These are phyloP conservation scores for Pedetes capensis DNA, from an alignment of 2,113 vertebrate genomes.

Conservation along the genomic window DNA sequence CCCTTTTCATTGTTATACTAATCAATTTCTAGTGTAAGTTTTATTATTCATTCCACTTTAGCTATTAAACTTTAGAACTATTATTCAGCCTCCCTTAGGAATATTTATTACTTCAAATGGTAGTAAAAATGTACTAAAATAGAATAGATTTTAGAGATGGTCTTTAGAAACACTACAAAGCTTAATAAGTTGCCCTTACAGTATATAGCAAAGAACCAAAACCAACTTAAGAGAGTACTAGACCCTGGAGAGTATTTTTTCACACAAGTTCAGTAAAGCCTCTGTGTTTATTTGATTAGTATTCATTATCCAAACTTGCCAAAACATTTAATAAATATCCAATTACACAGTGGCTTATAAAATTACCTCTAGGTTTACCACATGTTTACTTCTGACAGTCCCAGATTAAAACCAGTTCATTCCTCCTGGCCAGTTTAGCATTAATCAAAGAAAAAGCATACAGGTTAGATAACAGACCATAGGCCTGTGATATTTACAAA, in stretches of 20 bases:
- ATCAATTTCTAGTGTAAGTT: background rate
- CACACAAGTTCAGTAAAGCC: background rate
- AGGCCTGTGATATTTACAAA: background rate
- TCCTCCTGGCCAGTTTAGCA: background rate
- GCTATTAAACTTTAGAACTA: background rate
- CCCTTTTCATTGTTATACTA: background rate
- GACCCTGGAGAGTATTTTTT: background rate
- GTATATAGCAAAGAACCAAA: background rate
- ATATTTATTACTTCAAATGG: constrained; percentile 33
- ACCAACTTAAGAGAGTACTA: background rate
- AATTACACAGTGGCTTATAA: background rate
- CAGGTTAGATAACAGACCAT: background rate
- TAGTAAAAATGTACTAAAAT: constrained; percentile 36
- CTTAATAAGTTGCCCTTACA: background rate
- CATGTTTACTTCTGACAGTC: background rate
- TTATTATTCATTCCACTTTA: background rate
- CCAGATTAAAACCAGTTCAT: background rate
- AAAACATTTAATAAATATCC: background rate
- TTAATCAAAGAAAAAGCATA: background rate
- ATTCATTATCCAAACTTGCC: background rate
- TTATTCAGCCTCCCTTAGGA: background rate
- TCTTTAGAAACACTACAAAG: constrained; percentile 28
- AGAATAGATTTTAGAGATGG: constrained; percentile 9
- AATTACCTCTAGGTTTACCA: background rate
- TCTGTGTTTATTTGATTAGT: constrained; percentile 7